Evolutionary conservation across 2,113 vertebrate species (phyloP), one percentile per base, ranked within the genome.

Genomic region (Entosphenus tridentatus): DNA sequence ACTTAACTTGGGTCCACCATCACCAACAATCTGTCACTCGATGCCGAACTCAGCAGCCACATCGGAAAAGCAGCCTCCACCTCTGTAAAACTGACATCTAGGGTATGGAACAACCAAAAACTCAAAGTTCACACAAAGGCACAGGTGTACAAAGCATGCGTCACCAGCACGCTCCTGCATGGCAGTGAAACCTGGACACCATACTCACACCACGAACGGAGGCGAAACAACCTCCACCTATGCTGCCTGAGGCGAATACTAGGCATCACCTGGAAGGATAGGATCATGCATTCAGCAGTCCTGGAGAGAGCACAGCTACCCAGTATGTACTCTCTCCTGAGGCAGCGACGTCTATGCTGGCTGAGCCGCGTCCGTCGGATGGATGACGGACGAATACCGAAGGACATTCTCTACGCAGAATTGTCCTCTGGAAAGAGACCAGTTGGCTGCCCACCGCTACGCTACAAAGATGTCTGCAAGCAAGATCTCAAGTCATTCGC

Each of bases 41-140:
- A 65, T 16, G 62, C 62, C 21, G 62, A 65, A 65, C n/a, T 65
- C 8, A 65, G 62, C 62, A 65, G 62, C 8, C 62, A 65, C 62
- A 65, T 65, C 11, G 62, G 62, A n/a, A 65, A 65, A 65, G 62
- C 58, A 13, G 13, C 58, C 18, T 14, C 18, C 13, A 62, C 3
- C 18, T 17, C 8, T 5, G 58, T 3, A 13, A 62, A 14, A 17
- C 58, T 62, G 13, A 17, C 58, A 65, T 9, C 8, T 2, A 65
- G 62, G 62, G 62, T 65, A 65, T 65, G 62, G 10, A 9, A 21
- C 21, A 65, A 65, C 21, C 8, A 65, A n/a, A 65, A 65, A 65
- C 62, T 65, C n/a, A 65, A 2, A n/a, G 21, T 65, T 16, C 62
- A 65, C 10, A 65, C 10, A 9, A 65, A 65, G 18, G 62, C 10